phyloP scores from a whole-genome alignment of 2,797 vertebrate species.

The Tokudaia tokunoshimensis region DNA sequence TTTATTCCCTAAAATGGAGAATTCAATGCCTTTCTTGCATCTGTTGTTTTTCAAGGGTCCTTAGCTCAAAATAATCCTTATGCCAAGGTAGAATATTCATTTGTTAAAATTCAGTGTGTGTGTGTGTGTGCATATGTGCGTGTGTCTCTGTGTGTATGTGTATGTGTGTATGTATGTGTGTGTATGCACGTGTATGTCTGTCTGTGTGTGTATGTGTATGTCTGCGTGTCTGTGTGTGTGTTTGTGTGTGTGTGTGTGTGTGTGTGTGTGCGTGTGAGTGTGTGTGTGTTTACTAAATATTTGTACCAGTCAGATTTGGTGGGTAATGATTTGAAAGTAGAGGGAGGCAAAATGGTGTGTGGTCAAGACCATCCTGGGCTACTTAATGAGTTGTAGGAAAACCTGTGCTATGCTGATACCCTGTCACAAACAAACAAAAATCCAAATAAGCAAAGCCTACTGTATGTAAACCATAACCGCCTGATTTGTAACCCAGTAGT shows the following conservation, averaged over 20 bases:
- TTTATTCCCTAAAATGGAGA: not conserved
- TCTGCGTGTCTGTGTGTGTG: no score
- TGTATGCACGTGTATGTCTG: no score
- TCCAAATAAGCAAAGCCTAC: not conserved
- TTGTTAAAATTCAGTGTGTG: not conserved
- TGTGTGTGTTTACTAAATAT: not conserved
- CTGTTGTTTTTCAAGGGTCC: not conserved
- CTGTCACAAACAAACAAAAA: not conserved
- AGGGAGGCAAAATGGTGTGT: not conserved
- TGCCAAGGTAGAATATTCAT: not conserved
- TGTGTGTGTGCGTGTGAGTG: no score
- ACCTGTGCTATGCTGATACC: not conserved
- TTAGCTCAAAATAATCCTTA: not conserved
- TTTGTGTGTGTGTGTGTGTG: no score
- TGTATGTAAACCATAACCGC: not conserved
- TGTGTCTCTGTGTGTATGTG: not conserved
- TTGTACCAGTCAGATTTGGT: not conserved
- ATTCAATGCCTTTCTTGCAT: not conserved
- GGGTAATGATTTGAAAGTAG: not conserved
- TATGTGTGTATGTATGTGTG: no score
- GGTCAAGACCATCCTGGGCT: not conserved
- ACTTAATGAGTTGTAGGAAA: not conserved
- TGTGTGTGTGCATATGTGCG: not conserved
- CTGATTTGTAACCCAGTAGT: not conserved
- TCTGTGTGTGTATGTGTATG: not conserved